Evolutionary conservation across 2,113 vertebrate species (phyloP).

Genomic region (Chloropsis hardwickii): DNA sequence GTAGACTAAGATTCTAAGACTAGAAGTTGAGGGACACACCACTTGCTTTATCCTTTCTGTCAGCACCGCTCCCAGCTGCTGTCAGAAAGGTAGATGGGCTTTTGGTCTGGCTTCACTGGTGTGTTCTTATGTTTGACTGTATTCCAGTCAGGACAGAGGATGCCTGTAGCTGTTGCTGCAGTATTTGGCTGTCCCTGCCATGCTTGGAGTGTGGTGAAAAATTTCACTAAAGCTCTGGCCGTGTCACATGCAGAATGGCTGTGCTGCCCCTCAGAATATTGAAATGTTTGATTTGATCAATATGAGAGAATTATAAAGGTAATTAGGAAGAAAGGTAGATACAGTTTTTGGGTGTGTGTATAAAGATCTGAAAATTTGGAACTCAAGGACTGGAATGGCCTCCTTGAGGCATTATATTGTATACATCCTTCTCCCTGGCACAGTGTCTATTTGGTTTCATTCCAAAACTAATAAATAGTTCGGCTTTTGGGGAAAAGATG

Average conservation of each 20-base stretch:
- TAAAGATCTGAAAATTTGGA: not conserved
- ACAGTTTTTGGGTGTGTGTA: not conserved
- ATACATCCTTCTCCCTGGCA: not conserved
- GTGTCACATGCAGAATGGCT: not conserved
- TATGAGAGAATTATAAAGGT: not conserved
- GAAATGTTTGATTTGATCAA: not conserved
- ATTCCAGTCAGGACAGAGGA: not conserved
- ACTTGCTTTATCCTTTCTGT: not conserved
- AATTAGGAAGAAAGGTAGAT: not conserved
- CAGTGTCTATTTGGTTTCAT: not conserved
- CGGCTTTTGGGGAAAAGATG: not conserved
- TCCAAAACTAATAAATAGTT: not conserved
- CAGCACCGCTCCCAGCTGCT: accelerated
- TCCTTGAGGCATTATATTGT: not conserved
- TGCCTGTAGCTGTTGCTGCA: not conserved
- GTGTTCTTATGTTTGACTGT: not conserved
- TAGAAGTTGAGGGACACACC: not conserved
- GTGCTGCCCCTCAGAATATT: not conserved
- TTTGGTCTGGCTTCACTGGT: not conserved
- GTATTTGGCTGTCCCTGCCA: not conserved
- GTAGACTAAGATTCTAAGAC: not conserved
- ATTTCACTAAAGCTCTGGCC: accelerated
- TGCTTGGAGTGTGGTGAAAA: not conserved
- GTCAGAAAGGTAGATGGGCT: not conserved
- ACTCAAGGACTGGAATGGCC: not conserved